Evolutionary conservation across 2,888 invertebrate species (phyloP).

Genomic region (Idaea aversata): DNA sequence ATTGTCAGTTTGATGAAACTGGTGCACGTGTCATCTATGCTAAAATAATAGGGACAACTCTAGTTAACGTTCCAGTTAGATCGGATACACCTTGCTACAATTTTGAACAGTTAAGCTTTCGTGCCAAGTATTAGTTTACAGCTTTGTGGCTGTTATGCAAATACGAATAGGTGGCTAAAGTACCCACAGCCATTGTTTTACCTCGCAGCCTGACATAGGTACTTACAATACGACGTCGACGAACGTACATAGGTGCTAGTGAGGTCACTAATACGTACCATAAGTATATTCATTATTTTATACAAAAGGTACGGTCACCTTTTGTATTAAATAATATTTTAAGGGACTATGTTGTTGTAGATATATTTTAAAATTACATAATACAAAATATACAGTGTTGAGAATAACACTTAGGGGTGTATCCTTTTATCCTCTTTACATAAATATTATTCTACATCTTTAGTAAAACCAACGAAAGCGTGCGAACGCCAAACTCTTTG

Average conservation of each 20-base stretch:
- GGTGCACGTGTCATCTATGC: constrained; percentile 21
- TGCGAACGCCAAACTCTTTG: background rate
- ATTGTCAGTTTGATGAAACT: constrained; percentile 31
- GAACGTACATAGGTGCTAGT: background rate
- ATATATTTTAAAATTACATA: background rate
- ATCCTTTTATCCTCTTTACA: background rate
- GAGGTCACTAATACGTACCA: background rate
- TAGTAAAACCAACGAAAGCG: background rate
- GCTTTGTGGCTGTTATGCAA: constrained; percentile 44
- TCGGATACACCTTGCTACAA: constrained; percentile 37
- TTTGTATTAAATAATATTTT: constrained; percentile 3
- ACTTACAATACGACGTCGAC: constrained; percentile 7
- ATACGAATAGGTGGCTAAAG: constrained; percentile 40
- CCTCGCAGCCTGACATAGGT: constrained; percentile 26
- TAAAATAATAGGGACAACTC: constrained; percentile 21
- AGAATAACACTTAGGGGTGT: background rate
- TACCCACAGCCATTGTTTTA: constrained; percentile 35
- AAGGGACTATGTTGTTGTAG: background rate
- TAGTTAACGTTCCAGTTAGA: constrained; percentile 24
- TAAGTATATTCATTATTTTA: background rate
- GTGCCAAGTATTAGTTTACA: constrained; percentile 47
- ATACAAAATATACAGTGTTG: background rate
- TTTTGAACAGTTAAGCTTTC: constrained; percentile 38
- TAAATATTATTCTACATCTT: background rate
- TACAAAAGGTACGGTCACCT: background rate